These are phyloP conservation scores for Solenopsis fugax DNA, from an alignment of 1,140 invertebrate genomes.

Conservation along the genomic window DNA sequence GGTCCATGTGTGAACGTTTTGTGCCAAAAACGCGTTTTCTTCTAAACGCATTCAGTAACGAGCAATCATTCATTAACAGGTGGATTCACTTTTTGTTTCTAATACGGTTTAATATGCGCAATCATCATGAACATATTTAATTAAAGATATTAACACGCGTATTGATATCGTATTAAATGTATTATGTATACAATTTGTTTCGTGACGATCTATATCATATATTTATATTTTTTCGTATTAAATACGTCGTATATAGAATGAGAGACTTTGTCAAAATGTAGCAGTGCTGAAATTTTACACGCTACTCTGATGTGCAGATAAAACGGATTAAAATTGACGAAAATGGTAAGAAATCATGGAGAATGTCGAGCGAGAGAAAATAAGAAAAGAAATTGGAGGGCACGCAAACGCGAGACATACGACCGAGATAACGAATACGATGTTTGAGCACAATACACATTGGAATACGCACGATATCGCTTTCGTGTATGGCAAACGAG, in stretches of 20 bases:
- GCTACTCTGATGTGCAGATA: background rate
- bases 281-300: conserved; percentile 3
- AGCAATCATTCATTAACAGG: conserved; percentile 3
- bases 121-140: conserved; percentile 10
- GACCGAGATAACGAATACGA: conserved; percentile 36
- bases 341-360: background rate
- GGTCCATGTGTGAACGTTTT: background rate
- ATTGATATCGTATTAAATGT: background rate
- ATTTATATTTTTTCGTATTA: background rate
- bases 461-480: background rate
- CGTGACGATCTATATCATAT: background rate
- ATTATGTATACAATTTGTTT: background rate
- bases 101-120: background rate
- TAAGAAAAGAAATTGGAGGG: conserved; percentile 8
- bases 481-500: background rate
- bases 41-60: background rate
- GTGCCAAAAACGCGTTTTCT: background rate
- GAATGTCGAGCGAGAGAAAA: conserved; percentile 9
- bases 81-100: background rate
- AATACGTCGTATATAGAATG: background rate
- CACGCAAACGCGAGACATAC: conserved; percentile 25
- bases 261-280: background rate
- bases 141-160: background rate
- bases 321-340: conserved; percentile 38
- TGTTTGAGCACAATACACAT: conserved; percentile 7